Evolutionary conservation across 1,140 invertebrate genomes (phyloP), one percentile per base, ranked within the genome.

Genomic region (Microplitis mediator): DNA sequence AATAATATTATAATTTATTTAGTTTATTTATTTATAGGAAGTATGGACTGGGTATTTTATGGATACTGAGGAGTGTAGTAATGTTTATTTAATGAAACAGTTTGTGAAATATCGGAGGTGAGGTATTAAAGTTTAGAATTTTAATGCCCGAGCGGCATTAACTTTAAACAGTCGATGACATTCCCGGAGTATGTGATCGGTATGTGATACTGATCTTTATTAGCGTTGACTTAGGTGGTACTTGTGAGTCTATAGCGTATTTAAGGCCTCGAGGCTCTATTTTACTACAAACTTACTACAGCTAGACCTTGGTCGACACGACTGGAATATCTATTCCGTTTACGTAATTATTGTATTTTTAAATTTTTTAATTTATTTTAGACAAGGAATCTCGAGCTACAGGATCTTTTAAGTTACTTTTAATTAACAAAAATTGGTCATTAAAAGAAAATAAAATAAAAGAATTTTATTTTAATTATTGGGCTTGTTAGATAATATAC

Each of bases 141-240:
- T 13, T 54, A 51, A 62, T 35, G 39, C 50, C 14, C 36, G 16
- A 35, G 64, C 14, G 39, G 50, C 34, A 11, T 45, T 45, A 45
- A 61, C 35, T 51, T 16, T 56, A 64, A 67, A 65, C 45, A 72
- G 65, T 69, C 74, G 66, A 75, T 72, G 73, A 75, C 58, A 69
- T 72, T 75, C 65, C 54, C 50, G 14, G 73, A 70, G 70, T 69
- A 75, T 72, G 71, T 71, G 66, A 69, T 72, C 71, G 74, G 74
- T 66, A 72, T 75, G 58, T 72, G 74, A 75, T 75, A 75, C 61
- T 34, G 54, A 75, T 75, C 74, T 75, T 75, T 72, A 75, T 75
- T 75, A 75, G 69, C 52, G 70, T 72, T 35, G 70, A 72, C 68
- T 70, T 72, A 71, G 62, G 65, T 52, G 52, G 65, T 72, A 75